Evolutionary conservation across 2,888 invertebrate species (phyloP).

Genomic region (Sesamia inferens): DNA sequence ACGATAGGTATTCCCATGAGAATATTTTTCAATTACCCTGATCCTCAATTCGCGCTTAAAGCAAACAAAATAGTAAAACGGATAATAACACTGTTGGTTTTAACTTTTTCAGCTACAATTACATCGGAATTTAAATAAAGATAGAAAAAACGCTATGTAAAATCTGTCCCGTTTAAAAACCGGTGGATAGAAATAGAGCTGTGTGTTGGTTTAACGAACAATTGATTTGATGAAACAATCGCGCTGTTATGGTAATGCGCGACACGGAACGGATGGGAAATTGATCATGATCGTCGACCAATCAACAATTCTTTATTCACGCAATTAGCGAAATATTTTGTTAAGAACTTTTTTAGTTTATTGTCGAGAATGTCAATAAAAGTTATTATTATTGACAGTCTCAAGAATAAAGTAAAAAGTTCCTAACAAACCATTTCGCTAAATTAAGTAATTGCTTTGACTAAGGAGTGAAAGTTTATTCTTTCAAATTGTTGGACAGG

Average conservation of each 20-base stretch:
- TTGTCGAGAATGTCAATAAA: slow-evolving; percentile 11
- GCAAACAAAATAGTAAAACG: slow-evolving; percentile 35
- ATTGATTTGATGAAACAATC: slow-evolving; percentile 76
- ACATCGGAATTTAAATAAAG: slow-evolving; percentile 50
- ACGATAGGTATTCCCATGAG: slow-evolving; percentile 9
- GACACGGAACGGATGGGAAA: slow-evolving; percentile 73
- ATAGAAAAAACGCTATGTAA: slow-evolving; percentile 29
- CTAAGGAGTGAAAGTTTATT: slow-evolving; percentile 68
- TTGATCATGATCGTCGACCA: slow-evolving; percentile 60
- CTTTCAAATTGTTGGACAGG: slow-evolving; percentile 66
- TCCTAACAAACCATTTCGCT: too few relatives aligned
- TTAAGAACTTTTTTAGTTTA: slow-evolving; percentile 42
- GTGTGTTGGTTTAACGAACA: slow-evolving; percentile 67
- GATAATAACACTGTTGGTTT: slow-evolving; percentile 12
- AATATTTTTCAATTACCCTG: slow-evolving; percentile 7
- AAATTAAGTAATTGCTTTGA: too few relatives aligned
- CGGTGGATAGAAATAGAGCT: slow-evolving; percentile 50
- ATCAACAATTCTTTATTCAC: slow-evolving; percentile 57
- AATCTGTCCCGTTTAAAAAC: slow-evolving; percentile 45
- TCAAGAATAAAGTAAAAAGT: too few relatives aligned
- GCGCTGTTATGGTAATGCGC: slow-evolving; percentile 76
- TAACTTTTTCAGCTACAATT: slow-evolving; percentile 33
- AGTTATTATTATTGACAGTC: too few relatives aligned
- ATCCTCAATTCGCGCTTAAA: slow-evolving; percentile 33
- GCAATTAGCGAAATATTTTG: slow-evolving; percentile 60